These are phyloP conservation scores for Chrysopilus asiliformis DNA, from an alignment of 2,888 invertebrate species.

Conservation along the genomic window DNA sequence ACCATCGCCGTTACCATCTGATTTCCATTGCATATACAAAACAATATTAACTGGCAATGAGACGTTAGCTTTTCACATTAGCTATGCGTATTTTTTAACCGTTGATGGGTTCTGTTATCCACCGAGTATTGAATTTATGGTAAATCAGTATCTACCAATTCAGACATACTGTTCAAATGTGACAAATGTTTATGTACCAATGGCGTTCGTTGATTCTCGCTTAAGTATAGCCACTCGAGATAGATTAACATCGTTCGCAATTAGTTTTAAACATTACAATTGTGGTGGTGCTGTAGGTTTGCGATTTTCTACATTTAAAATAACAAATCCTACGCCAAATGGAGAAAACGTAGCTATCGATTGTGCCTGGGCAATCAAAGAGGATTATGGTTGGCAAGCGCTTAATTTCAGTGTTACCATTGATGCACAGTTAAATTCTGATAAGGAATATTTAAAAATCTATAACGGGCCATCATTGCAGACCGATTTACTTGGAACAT, in stretches of 20 bases:
- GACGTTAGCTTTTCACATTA: slow-evolving; percentile 7
- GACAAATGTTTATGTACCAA: too few relatives aligned
- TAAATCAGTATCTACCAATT: too few relatives aligned
- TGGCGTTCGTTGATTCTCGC: too few relatives aligned
- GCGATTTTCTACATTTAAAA: too few relatives aligned
- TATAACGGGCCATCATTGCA: too few relatives aligned
- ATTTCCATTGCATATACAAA: slow-evolving; percentile 8
- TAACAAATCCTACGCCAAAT: slow-evolving; percentile 28
- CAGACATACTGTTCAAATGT: too few relatives aligned
- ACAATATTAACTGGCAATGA: slow-evolving; percentile 2
- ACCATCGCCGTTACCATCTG: background rate
- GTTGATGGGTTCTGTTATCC: too few relatives aligned
- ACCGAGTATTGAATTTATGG: too few relatives aligned
- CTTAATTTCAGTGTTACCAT: slow-evolving; percentile 2
- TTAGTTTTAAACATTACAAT: slow-evolving; percentile 46
- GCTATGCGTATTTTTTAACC: too few relatives aligned
- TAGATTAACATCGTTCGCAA: slow-evolving; percentile 8
- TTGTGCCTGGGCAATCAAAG: slow-evolving; percentile 80
- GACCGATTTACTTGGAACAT: too few relatives aligned
- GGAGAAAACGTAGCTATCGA: slow-evolving; percentile 37
- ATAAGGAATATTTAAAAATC: slow-evolving; percentile 40
- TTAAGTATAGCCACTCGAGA: too few relatives aligned
- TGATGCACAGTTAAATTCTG: slow-evolving; percentile 45
- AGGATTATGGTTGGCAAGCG: too few relatives aligned
- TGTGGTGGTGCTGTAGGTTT: slow-evolving; percentile 64